Conservation (phyloP, 2,113 vertebrate species). For the Malurus melanocephalus region DNA sequence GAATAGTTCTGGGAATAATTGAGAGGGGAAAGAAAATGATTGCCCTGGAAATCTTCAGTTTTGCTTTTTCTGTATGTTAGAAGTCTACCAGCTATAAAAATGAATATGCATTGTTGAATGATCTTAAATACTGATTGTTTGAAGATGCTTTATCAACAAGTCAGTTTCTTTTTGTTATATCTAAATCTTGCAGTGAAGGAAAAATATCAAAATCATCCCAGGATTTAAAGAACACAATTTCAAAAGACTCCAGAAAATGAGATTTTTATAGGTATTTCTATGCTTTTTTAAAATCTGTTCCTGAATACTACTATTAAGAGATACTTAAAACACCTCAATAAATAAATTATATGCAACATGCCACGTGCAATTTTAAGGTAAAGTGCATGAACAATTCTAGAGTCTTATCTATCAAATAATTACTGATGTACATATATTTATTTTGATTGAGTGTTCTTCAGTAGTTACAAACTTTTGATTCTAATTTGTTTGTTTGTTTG, state of each 20-base stretch:
- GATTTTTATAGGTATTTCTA: neutral
- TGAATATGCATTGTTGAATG: neutral
- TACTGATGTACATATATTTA: neutral
- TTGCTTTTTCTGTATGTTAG: neutral
- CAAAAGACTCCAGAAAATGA: neutral
- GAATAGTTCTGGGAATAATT: neutral
- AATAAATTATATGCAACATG: neutral
- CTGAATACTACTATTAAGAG: neutral
- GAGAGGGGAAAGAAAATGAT: neutral
- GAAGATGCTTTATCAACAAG: neutral
- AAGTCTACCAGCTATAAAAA: neutral
- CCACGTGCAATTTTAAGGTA: neutral
- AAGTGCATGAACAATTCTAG: neutral
- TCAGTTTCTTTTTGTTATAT: neutral
- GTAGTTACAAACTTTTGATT: neutral
- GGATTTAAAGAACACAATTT: neutral
- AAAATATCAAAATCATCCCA: neutral
- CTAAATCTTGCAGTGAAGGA: neutral
- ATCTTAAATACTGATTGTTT: neutral
- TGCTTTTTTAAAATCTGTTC: neutral
- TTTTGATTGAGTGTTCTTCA: neutral
- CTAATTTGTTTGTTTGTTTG: too few relatives aligned
- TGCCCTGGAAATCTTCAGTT: neutral
- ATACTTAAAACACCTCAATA: fast-evolving
- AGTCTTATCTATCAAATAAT: neutral